Percentiles rank a stretch among this genome's conserved stretches.
Evolutionary conservation across 2,113 vertebrate genomes (phyloP).

Genomic region (Aramus guarauna): DNA sequence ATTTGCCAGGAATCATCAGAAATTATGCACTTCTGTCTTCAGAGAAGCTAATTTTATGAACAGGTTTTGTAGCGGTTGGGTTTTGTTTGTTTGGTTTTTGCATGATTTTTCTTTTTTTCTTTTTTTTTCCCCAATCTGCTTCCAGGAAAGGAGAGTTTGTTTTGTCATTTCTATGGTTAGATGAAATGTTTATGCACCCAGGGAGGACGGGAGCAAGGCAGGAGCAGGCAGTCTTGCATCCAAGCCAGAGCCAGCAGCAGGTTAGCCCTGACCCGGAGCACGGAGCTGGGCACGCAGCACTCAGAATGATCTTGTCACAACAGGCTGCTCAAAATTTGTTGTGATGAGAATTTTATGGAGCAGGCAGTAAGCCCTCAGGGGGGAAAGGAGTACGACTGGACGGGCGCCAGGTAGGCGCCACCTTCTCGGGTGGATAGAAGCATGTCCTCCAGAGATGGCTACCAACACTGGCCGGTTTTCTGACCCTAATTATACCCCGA

Average conservation of each 20-base stretch:
- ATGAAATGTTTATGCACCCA: not conserved
- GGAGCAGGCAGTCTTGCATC: not conserved
- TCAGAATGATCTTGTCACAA: not conserved
- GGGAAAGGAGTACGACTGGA: not conserved
- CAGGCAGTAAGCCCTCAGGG: not conserved
- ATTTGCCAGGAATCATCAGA: not conserved
- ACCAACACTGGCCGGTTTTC: not conserved
- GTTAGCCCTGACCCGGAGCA: not conserved
- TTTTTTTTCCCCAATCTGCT: not conserved
- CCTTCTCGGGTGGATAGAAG: not conserved
- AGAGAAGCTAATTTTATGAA: not conserved
- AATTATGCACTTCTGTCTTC: not conserved
- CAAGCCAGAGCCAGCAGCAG: not conserved
- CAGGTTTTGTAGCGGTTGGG: not conserved
- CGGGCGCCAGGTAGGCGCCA: not conserved
- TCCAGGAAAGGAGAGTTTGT: not conserved
- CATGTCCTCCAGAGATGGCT: not conserved
- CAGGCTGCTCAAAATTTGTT: not conserved
- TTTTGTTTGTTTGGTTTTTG: not conserved
- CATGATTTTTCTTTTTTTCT: too few relatives aligned
- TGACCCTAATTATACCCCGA: not conserved
- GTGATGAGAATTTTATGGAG: not conserved
- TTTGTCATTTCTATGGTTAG: not conserved
- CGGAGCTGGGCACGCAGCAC: rapidly evolving
- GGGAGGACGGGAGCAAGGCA: not conserved